These are phyloP conservation scores for Lithosia quadra DNA, from an alignment of 2,888 invertebrate genomes.

Conservation along the genomic window DNA sequence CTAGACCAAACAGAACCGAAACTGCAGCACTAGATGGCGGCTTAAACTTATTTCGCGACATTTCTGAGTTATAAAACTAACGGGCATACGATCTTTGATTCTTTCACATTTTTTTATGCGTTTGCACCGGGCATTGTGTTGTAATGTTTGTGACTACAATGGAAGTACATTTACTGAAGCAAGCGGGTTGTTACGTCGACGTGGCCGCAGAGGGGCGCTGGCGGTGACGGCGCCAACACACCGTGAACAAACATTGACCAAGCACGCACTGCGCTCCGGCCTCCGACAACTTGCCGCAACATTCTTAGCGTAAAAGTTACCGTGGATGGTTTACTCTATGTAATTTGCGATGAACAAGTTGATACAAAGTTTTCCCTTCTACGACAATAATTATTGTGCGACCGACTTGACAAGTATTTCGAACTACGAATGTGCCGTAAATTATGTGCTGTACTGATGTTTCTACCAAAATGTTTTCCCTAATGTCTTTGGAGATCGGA, in stretches of 20 bases:
- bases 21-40: conserved; percentile 52
- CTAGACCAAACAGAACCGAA: conserved; percentile 38
- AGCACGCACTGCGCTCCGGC: conserved; percentile 76
- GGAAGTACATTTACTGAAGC: conserved; percentile 55
- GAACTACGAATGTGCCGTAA: conserved; percentile 69
- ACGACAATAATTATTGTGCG: conserved; percentile 67
- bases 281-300: conserved; percentile 82
- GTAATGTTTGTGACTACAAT: conserved; percentile 59
- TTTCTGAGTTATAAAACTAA: conserved; percentile 42
- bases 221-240: conserved; percentile 67
- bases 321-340: conserved; percentile 86
- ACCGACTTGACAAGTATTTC: conserved; percentile 69
- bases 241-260: conserved; percentile 83
- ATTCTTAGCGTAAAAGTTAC: conserved; percentile 87
- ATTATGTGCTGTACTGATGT: conserved; percentile 70
- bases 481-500: conserved; percentile 65
- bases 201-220: conserved; percentile 70
- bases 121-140: conserved; percentile 56
- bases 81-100: conserved; percentile 43
- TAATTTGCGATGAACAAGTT: conserved; percentile 83
- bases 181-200: conserved; percentile 56
- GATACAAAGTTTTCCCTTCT: conserved; percentile 70
- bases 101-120: conserved; percentile 41
- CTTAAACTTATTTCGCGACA: conserved; percentile 26
- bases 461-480: conserved; percentile 62